Conservation (phyloP, 2,888 invertebrate genomes). For the Pocota personata region DNA sequence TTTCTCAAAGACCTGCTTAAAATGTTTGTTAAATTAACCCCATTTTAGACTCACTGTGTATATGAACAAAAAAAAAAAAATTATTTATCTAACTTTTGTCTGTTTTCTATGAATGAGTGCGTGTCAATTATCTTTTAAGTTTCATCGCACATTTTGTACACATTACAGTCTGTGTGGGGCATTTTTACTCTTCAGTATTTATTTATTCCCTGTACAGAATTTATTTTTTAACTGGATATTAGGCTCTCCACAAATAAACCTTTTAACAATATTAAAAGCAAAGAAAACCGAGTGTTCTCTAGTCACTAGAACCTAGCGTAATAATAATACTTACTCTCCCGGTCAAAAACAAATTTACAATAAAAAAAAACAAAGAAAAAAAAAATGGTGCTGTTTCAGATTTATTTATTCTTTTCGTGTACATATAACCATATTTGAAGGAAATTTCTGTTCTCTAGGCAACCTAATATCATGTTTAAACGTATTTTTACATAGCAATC, state of each 20-base stretch:
- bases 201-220: conserved; percentile 43
- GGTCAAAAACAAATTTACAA: conserved; percentile 40
- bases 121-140: conserved; percentile 10
- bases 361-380: conserved; percentile 38
- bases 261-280: conserved; percentile 54
- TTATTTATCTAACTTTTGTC: background rate
- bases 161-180: conserved; percentile 40
- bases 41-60: background rate
- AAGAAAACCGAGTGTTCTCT: conserved; percentile 79
- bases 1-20: too few species aligned
- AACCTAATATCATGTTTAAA: conserved; percentile 23
- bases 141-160: conserved; percentile 49
- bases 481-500: conserved; percentile 67
- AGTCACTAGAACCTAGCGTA: conserved; percentile 79
- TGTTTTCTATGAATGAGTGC: conserved; percentile 24
- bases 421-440: conserved; percentile 35
- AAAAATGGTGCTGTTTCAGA: conserved; percentile 73
- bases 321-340: conserved; percentile 33
- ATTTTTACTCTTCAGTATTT: conserved; percentile 71
- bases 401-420: conserved; percentile 47
- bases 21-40: background rate
- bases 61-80: too few species aligned
- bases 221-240: conserved; percentile 51
- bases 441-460: conserved; percentile 20
- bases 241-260: conserved; percentile 61